phyloP scores from a whole-genome alignment of 2,797 vertebrate species.

The Atherinosoma microstoma region DNA sequence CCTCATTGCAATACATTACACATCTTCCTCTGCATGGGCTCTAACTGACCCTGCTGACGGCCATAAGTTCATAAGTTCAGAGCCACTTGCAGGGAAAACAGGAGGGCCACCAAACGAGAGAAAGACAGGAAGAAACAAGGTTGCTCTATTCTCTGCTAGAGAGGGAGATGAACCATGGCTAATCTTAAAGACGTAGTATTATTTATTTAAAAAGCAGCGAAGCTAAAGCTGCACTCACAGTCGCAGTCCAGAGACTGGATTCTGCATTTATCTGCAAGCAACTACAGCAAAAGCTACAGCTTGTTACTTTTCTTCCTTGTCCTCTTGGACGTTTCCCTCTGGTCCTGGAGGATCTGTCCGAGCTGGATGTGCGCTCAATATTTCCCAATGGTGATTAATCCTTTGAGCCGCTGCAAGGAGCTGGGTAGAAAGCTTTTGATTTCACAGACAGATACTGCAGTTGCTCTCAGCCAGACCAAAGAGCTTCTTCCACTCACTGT shows the following conservation, averaged over 20 bases:
- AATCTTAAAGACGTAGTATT: constrained; percentile 83
- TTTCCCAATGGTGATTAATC: constrained; percentile 84
- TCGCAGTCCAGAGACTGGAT: constrained; percentile 68
- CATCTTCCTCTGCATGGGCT: constrained; percentile 49
- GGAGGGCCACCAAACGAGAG: constrained; percentile 55
- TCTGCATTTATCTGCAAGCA: constrained; percentile 72
- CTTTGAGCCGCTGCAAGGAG: constrained; percentile 67
- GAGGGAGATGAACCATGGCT: constrained; percentile 80
- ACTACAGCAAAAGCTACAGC: constrained; percentile 58
- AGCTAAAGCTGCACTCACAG: constrained; percentile 76
- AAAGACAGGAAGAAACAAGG: constrained; percentile 59
- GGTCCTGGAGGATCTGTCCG: constrained; percentile 54
- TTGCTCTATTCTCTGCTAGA: constrained; percentile 70
- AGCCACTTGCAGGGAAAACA: constrained; percentile 40
- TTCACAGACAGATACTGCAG: constrained; percentile 77
- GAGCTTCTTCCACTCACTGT: constrained; percentile 48
- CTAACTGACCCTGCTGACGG: constrained; percentile 47
- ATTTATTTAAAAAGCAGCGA: constrained; percentile 85
- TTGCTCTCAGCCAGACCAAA: constrained; percentile 56
- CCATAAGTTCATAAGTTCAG: constrained; percentile 80
- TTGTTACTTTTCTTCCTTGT: constrained; percentile 61
- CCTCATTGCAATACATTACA: constrained; percentile 49
- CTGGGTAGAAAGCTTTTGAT: constrained; percentile 68
- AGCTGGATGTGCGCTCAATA: constrained; percentile 78
- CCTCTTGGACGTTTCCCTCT: constrained; percentile 47